phyloP scores from a whole-genome alignment of 2,888 invertebrate genomes.

The Allophyes oxyacanthae region DNA sequence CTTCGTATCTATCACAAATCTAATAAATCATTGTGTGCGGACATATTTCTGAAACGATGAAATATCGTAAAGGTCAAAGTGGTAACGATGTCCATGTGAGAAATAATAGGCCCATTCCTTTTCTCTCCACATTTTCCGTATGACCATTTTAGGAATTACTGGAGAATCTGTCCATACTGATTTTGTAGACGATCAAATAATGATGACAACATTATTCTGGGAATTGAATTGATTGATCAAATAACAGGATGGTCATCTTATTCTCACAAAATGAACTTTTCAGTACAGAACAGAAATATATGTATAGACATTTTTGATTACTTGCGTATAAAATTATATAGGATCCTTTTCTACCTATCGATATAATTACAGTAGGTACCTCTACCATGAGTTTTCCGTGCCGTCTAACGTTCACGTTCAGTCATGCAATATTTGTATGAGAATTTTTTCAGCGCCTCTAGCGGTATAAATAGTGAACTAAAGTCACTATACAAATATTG shows the following conservation, averaged over 20 bases:
- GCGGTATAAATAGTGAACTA: too few species aligned
- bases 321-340: too few species aligned
- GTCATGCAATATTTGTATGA: too few species aligned
- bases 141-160: slow-evolving; percentile 2
- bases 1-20: slow-evolving; percentile 41
- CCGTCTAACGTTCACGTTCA: too few species aligned
- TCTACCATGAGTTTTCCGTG: too few species aligned
- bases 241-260: neutral
- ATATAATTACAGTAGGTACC: too few species aligned
- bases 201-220: neutral
- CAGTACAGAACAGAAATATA: too few species aligned
- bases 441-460: too few species aligned
- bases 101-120: slow-evolving; percentile 40
- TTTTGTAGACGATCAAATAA: neutral
- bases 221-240: neutral
- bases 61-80: slow-evolving; percentile 47
- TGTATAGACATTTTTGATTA: too few species aligned
- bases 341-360: too few species aligned
- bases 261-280: too few species aligned
- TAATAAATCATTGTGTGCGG: slow-evolving; percentile 47
- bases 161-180: neutral
- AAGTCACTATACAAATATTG: too few species aligned
- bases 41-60: slow-evolving; percentile 48
- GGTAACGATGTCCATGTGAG: slow-evolving; percentile 48
- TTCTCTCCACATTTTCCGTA: slow-evolving; percentile 24